A percentile compares a stretch with the other conserved stretches of the same genome.
phyloP scores from a whole-genome alignment of 1,140 invertebrate genomes.

The Agrilus planipennis region DNA sequence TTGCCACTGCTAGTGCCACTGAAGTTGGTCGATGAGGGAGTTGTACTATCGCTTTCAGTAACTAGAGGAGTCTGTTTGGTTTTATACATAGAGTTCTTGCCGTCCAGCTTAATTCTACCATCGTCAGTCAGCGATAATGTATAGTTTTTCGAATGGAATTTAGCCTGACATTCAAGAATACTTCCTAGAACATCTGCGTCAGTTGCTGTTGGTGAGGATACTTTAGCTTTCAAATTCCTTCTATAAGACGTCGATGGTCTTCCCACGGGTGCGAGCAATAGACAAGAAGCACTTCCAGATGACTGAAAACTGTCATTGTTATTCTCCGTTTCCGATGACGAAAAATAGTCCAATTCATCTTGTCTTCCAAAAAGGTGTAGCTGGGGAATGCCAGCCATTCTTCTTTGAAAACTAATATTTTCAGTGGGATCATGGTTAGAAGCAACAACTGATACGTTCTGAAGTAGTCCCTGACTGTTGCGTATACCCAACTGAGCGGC shows the following conservation, averaged over 20 bases:
- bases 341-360: conserved; percentile 52
- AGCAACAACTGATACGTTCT: no score
- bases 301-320: conserved; percentile 16
- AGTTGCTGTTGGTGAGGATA: conserved; percentile 28
- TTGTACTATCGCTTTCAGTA: no score
- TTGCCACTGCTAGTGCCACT: conserved; percentile 13
- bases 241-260: conserved; percentile 33
- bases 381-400: conserved; percentile 25
- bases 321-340: conserved; percentile 41
- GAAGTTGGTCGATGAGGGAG: no score
- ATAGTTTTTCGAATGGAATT: conserved; percentile 55
- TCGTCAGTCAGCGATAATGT: conserved; percentile 48
- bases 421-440: no score
- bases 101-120: conserved; percentile 41
- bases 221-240: conserved; percentile 39
- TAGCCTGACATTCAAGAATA: conserved; percentile 62
- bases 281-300: conserved; percentile 25
- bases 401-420: conserved; percentile 8
- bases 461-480: no score
- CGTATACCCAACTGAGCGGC: no score
- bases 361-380: conserved; percentile 47
- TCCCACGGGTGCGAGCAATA: conserved; percentile 30
- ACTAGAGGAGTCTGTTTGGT: no score
- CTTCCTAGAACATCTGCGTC: conserved; percentile 55
- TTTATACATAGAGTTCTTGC: no score